phyloP scores from a whole-genome alignment of 2,888 invertebrate species.

The Epiblema foenella region DNA sequence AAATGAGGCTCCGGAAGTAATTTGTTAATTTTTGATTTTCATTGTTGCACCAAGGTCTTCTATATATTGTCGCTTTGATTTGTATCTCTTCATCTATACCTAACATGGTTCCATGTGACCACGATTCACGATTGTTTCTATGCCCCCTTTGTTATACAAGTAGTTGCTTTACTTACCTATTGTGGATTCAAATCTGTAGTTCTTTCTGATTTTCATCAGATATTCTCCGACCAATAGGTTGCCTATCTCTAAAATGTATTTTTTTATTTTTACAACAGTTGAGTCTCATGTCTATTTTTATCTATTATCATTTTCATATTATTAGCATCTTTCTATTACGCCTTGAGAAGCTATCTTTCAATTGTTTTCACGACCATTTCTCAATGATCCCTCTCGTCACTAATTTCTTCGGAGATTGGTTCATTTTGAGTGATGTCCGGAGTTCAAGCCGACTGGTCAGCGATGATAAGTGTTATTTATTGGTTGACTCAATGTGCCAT shows the following conservation, averaged over 20 bases:
- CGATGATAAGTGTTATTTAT: constrained; percentile 80
- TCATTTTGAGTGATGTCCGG: not conserved
- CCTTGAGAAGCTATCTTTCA: constrained; percentile 20
- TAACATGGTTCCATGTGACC: not conserved
- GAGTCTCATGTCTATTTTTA: not conserved
- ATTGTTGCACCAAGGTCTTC: constrained; percentile 21
- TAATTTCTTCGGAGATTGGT: constrained; percentile 2
- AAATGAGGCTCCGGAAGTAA: constrained; percentile 62
- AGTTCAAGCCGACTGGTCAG: constrained; percentile 59
- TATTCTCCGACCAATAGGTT: no score
- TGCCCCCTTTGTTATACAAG: not conserved
- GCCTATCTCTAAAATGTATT: not conserved
- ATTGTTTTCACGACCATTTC: constrained; percentile 19
- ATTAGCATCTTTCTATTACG: not conserved
- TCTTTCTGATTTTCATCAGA: no score
- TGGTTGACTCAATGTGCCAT: constrained; percentile 71
- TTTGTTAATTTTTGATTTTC: constrained; percentile 48
- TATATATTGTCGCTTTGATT: constrained; percentile 6
- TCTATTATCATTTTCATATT: not conserved
- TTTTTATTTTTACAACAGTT: not conserved
- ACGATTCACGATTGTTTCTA: not conserved
- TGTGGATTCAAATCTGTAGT: not conserved
- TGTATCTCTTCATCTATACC: constrained; percentile 19
- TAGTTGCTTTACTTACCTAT: not conserved
- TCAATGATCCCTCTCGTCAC: constrained; percentile 1